Conservation (phyloP, 1,140 invertebrate species). For the Scaptomyza graminum region DNA sequence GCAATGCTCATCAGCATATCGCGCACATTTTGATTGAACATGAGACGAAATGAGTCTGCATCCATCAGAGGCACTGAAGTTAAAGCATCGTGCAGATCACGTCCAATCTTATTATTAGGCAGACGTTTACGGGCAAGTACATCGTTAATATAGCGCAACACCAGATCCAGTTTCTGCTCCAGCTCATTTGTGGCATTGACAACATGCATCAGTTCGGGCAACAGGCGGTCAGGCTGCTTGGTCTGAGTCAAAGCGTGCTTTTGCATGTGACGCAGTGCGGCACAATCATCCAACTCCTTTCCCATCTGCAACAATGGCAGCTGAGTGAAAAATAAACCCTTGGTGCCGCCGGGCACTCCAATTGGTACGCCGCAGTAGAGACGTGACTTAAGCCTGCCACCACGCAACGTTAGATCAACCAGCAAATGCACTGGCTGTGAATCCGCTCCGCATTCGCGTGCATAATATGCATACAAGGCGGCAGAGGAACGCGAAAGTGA, state of each 20-base stretch:
- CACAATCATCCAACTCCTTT: constrained; percentile 22
- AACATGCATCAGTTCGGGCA: constrained; percentile 55
- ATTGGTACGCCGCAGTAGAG: constrained; percentile 54
- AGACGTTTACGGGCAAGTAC: constrained; percentile 51
- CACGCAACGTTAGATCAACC: constrained; percentile 47
- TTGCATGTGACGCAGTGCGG: constrained; percentile 54
- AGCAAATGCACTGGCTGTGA: constrained; percentile 57
- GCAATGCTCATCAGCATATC: constrained; percentile 65
- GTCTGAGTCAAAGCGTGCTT: constrained; percentile 28
- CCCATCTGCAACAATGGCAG: constrained; percentile 48
- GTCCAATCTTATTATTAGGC: constrained; percentile 57
- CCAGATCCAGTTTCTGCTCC: constrained; percentile 48
- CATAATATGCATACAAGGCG: constrained; percentile 51
- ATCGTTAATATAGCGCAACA: constrained; percentile 66
- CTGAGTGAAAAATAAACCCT: constrained; percentile 55
- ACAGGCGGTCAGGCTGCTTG: constrained; percentile 44
- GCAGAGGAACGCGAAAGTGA: constrained; percentile 38
- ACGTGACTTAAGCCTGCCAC: constrained; percentile 37
- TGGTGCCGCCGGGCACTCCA: constrained; percentile 65
- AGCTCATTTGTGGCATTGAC: constrained; percentile 40
- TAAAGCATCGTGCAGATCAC: constrained; percentile 45
- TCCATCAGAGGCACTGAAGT: constrained; percentile 60
- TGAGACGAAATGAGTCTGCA: constrained; percentile 44
- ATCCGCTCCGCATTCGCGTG: constrained; percentile 42
- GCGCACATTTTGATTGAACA: constrained; percentile 61